Evolutionary conservation across 1,140 invertebrate species (phyloP).

Genomic region (Bombus difficillimus): DNA sequence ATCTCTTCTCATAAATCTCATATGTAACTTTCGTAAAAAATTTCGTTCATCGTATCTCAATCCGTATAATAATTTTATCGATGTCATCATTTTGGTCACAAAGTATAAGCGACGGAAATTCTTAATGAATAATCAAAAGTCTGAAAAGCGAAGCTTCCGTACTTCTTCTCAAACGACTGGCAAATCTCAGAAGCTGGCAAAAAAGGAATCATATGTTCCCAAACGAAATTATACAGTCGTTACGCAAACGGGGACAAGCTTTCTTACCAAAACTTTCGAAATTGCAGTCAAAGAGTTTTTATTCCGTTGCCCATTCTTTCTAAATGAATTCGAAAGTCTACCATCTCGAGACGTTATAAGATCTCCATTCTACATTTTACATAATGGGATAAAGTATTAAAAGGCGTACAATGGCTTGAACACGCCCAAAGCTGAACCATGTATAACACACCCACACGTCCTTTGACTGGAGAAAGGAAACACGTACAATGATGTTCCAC

Average conservation of each 20-base stretch:
- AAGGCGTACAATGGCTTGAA: neutral
- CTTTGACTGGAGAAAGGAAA: neutral
- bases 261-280: neutral
- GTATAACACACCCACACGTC: neutral
- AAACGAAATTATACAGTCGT: neutral
- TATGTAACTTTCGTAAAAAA: too few species aligned
- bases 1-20: neutral
- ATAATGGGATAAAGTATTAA: constrained; percentile 16
- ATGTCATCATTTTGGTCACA: too few species aligned
- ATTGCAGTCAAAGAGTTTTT: neutral
- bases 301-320: neutral
- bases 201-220: neutral
- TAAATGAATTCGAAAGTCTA: neutral
- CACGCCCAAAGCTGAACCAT: neutral
- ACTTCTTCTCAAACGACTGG: too few species aligned
- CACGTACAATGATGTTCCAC: neutral
- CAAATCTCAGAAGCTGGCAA: neutral
- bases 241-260: neutral
- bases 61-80: too few species aligned
- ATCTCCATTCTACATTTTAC: neutral
- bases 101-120: too few species aligned
- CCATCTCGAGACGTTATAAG: neutral
- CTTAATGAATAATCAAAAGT: too few species aligned
- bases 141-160: too few species aligned
- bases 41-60: too few species aligned